Base-by-base conservation (phyloP, 2,797 vertebrate genomes). In the Halcyon chelicuti region DNA sequence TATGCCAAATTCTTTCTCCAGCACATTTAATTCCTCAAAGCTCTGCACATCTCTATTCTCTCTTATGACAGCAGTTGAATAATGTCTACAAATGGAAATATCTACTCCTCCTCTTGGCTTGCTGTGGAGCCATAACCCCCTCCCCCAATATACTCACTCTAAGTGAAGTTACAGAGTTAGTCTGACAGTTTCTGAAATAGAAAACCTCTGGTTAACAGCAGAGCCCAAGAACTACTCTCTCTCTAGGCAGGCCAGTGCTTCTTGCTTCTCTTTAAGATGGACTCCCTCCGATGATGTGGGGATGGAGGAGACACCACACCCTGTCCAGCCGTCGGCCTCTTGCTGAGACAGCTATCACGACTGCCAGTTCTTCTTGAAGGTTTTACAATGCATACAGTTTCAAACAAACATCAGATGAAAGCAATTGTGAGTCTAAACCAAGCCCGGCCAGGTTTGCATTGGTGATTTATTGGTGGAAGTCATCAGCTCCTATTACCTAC, bases 401-500 rank as follows among this genome's bases (percentile, higher is more conserved):
- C 77, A 89, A 92, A 65, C 91, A 94, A 79, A 82, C 67, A 95
- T 95, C 91, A 95, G 80, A 95, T 88, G 93, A 96, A 96, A 97
- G 88, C 74, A 85, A 88, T 95, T 95, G 61, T 75, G 57, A 82
- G 74, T 33, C 60, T 86, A 95, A 95, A 94, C 37, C 37, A 77
- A 87, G 70, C 63, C 73, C 5, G 1, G 83, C 74, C 88, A 94
- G 60, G 88, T 95, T 94, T 82, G 83, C n/a, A 12, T 63, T 54
- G 76, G 74, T 96, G 86, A 96, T 97, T 96, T 96, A 96, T 86
- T 91, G 89, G 66, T 86, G 66, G 71, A 96, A 97, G 57, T 77
- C 94, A 82, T 85, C 90, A 79, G 77, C 63, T 95, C 71, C 91
- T 92, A 92, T 96, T 95, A 96, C 88, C 91, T 95, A 39, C 90